These are phyloP conservation scores for Gila robusta DNA, from an alignment of 2,797 vertebrate species.

Conservation along the genomic window DNA sequence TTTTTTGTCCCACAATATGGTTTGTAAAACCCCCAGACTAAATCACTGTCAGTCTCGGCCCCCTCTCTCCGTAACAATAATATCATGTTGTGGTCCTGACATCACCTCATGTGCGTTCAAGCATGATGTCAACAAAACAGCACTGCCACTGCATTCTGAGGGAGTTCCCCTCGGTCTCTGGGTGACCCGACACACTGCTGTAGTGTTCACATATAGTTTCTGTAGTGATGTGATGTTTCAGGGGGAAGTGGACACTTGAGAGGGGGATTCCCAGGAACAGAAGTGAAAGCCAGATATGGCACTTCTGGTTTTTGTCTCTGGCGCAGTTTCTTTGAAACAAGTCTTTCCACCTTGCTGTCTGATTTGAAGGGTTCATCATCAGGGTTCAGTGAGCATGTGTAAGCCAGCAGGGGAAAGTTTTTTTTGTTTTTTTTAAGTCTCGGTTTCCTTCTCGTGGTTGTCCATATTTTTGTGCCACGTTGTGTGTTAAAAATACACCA, in stretches of 20 bases:
- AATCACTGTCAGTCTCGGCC: constrained; percentile 24
- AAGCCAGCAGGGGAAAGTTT: not conserved
- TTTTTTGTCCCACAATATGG: not conserved
- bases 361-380: not conserved
- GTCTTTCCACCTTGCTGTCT: constrained; percentile 20
- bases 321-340: constrained; percentile 13
- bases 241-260: not conserved
- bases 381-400: not conserved
- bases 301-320: constrained; percentile 10
- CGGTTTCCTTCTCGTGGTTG: not conserved
- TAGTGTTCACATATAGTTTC: not conserved
- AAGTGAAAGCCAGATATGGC: constrained; percentile 43
- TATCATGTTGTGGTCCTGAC: constrained; percentile 8
- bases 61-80: not conserved
- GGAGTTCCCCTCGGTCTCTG: constrained; percentile 33
- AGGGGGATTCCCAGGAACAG: constrained; percentile 56
- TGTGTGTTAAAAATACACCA: not conserved
- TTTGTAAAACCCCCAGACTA: constrained; percentile 31
- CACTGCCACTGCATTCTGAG: constrained; percentile 4
- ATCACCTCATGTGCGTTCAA: constrained; percentile 24
- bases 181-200: constrained; percentile 11
- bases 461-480: not conserved
- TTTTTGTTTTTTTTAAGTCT: not conserved
- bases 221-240: not conserved
- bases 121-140: constrained; percentile 16